phyloP scores from a whole-genome alignment of 2,888 invertebrate species.

The Galerucella calmariensis region DNA sequence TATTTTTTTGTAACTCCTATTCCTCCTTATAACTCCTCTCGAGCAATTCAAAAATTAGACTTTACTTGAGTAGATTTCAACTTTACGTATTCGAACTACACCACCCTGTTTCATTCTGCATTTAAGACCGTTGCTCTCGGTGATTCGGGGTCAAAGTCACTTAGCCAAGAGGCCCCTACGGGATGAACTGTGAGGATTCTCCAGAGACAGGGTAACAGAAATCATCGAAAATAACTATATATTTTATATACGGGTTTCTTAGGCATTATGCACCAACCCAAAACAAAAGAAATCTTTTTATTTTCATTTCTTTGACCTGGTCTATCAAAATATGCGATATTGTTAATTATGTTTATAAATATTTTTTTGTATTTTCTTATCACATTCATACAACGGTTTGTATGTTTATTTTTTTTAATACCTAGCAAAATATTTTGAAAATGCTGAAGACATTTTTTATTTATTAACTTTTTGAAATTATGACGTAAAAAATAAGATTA shows the following conservation, averaged over 20 bases:
- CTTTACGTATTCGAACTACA: not conserved
- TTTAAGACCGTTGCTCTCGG: conserved; percentile 16
- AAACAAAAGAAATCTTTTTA: not conserved
- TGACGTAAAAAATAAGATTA: too few relatives aligned
- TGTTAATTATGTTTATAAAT: not conserved
- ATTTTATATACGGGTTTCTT: not conserved
- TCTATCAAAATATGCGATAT: not conserved
- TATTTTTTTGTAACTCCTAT: too few relatives aligned
- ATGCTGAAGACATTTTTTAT: too few relatives aligned
- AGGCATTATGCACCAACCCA: conserved; percentile 5
- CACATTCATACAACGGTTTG: not conserved
- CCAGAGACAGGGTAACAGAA: conserved; percentile 55
- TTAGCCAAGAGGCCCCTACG: conserved; percentile 55
- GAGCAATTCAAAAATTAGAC: too few relatives aligned
- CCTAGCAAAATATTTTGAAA: too few relatives aligned
- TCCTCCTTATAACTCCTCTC: too few relatives aligned
- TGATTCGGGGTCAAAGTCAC: conserved; percentile 13
- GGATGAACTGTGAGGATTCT: conserved; percentile 59
- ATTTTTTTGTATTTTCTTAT: not conserved
- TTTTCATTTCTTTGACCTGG: not conserved
- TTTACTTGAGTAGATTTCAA: not conserved
- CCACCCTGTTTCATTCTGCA: not conserved
- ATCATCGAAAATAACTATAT: conserved; percentile 20
- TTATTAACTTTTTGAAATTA: too few relatives aligned
- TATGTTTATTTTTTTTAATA: not conserved